Evolutionary conservation across 2,888 invertebrate species (phyloP), one percentile per base, ranked within the genome.

Genomic region (Thumatha senex): DNA sequence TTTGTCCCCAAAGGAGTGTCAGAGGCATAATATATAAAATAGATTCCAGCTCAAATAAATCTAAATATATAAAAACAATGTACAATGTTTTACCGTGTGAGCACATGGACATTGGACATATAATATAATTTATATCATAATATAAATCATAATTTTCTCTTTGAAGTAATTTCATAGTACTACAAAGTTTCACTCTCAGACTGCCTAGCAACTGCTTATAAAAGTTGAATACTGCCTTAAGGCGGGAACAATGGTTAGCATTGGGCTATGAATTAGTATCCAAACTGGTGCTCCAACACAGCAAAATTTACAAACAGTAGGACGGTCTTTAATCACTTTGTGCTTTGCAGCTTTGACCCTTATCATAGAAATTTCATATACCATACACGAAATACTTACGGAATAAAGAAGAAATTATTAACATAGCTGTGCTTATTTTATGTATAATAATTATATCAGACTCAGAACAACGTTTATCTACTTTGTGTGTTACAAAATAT

Each of bases 331-430:
- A 71, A 71, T 69, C 18, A 70, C 75, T 71, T 70, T 63, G 48
- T 54, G 58, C 49, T 34, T 69, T 63, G 58, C 52, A 39, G 36
- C 46, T 54, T 30, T 61, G 63, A 76, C 77, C 76, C 76, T 71
- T 57, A 61, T 77, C 74, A 75, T 70, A 70, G 67, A 67, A 71
- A 65, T 71, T 57, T 76, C 74, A 71, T 58, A 67, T 61, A 46
- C 52, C 58, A 56, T 58, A 55, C 50, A 38, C 48, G 43, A 40
- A 52, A 45, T 52, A 62, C 67, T 66, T 46, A 68, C 50, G 50
- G 67, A 72, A 70, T 63, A 66, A 72, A 54, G 61, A 55, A 65
- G 63, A 41, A 41, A 15, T 49, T 14, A 41, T 13, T 18, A 51
- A 44, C 46, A 35, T 50, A 13, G 14, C 40, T 50, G 40, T 13